Evolutionary conservation across 1,140 invertebrate species (phyloP).

Genomic region (Solenopsis fugax): DNA sequence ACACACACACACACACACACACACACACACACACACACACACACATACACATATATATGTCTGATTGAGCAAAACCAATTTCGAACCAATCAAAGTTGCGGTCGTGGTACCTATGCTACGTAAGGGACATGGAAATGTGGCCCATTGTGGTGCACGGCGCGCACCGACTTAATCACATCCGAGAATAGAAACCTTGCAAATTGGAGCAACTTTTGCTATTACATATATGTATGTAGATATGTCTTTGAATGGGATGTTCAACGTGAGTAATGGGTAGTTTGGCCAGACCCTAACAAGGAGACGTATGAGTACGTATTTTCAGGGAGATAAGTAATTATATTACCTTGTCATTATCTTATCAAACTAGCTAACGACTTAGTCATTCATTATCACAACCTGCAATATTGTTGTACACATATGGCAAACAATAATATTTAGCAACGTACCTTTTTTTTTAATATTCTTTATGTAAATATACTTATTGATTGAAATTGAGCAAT

Average conservation of each 20-base stretch:
- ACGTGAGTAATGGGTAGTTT: background rate
- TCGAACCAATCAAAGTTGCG: conserved; percentile 59
- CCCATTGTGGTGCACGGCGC: conserved; percentile 4
- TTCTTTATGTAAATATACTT: background rate
- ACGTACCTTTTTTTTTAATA: background rate
- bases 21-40: background rate
- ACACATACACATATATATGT: background rate
- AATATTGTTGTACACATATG: background rate
- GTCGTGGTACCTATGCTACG: conserved; percentile 6
- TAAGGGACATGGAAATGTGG: conserved; percentile 39
- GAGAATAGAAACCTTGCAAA: conserved; percentile 22
- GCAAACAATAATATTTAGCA: background rate
- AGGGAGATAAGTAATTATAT: background rate
- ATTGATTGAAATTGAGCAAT: background rate
- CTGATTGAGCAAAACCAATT: conserved; percentile 55
- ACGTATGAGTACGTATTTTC: background rate
- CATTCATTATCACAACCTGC: background rate
- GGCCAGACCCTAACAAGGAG: background rate
- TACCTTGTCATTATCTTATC: conserved; percentile 14
- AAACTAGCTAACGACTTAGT: background rate
- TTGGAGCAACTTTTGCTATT: conserved; percentile 34
- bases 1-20: background rate
- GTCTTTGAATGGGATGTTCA: conserved; percentile 16
- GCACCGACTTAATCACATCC: conserved; percentile 38
- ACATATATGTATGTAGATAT: background rate